phyloP scores from a whole-genome alignment of 2,888 invertebrate species.

The Schizotus pectinicornis region DNA sequence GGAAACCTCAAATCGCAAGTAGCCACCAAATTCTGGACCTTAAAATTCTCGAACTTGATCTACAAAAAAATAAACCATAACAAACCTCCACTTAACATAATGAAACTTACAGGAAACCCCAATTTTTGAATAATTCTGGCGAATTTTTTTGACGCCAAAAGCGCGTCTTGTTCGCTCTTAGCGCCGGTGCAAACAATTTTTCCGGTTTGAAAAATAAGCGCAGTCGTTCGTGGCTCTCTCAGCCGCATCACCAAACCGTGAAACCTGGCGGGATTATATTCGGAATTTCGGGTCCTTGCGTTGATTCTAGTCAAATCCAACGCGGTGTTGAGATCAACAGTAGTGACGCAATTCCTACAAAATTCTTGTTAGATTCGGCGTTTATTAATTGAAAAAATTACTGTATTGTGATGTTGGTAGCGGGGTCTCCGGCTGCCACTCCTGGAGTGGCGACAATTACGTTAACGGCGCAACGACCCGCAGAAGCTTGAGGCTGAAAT shows the following conservation, averaged over 20 bases:
- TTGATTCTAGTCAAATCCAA: constrained; percentile 77
- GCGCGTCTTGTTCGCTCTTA: constrained; percentile 77
- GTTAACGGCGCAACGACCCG: constrained; percentile 9
- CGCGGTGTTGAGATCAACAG: constrained; percentile 75
- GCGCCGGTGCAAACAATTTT: constrained; percentile 85
- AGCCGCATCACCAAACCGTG: constrained; percentile 86
- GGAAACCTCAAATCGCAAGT: constrained; percentile 79
- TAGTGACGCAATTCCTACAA: constrained; percentile 79
- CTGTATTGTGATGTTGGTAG: constrained; percentile 61
- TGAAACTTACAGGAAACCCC: constrained; percentile 71
- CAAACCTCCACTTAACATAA: constrained; percentile 15
- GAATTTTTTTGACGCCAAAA: constrained; percentile 80
- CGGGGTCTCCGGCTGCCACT: constrained; percentile 60
- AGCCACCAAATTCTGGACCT: constrained; percentile 78
- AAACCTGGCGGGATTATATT: constrained; percentile 82
- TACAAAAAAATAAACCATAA: constrained; percentile 55
- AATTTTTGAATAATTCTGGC: constrained; percentile 83
- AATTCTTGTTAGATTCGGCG: background rate
- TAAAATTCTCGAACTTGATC: constrained; percentile 80
- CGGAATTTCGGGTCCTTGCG: constrained; percentile 79
- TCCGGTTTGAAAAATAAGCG: constrained; percentile 79
- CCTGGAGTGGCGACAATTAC: constrained; percentile 53
- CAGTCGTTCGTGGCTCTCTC: constrained; percentile 77
- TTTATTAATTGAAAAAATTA: constrained; percentile 39
- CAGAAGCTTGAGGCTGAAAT: too few relatives aligned